Conservation (phyloP, 2,888 invertebrate genomes). For the Odontomyia ornata region DNA sequence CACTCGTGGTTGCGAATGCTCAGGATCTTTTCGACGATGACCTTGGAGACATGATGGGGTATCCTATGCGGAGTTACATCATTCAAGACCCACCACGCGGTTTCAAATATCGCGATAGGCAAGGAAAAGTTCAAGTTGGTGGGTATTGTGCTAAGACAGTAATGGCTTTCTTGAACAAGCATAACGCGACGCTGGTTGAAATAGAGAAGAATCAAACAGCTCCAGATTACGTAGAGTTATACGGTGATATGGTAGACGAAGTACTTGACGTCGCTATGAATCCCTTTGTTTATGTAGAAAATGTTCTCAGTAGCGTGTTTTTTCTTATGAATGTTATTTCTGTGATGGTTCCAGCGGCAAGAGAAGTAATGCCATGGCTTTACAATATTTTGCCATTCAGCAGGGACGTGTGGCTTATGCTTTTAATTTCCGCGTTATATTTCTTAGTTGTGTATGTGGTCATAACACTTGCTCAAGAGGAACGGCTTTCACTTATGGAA, state of each 20-base stretch:
- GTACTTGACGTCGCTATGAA: background rate
- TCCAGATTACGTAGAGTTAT: background rate
- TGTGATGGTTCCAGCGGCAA: too few relatives aligned
- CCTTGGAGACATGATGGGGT: too few relatives aligned
- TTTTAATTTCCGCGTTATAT: too few relatives aligned
- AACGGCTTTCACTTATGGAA: too few relatives aligned
- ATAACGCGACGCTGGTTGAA: too few relatives aligned
- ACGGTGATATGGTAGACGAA: background rate
- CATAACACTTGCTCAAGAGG: too few relatives aligned
- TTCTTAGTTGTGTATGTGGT: too few relatives aligned
- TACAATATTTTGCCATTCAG: too few relatives aligned
- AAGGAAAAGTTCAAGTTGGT: background rate
- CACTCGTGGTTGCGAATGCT: background rate
- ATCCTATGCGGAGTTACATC: background rate
- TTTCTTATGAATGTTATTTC: background rate
- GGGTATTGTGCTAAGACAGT: background rate
- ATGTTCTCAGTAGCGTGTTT: background rate
- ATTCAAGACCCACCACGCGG: background rate
- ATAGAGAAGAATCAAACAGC: too few relatives aligned
- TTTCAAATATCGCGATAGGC: too few relatives aligned
- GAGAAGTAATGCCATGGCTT: too few relatives aligned
- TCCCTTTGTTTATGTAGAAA: background rate
- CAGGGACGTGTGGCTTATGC: too few relatives aligned
- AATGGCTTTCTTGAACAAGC: conserved; percentile 14
- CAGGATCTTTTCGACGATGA: background rate